Base-by-base conservation (phyloP, 2,113 vertebrate species). In the Casuarius casuarius region DNA sequence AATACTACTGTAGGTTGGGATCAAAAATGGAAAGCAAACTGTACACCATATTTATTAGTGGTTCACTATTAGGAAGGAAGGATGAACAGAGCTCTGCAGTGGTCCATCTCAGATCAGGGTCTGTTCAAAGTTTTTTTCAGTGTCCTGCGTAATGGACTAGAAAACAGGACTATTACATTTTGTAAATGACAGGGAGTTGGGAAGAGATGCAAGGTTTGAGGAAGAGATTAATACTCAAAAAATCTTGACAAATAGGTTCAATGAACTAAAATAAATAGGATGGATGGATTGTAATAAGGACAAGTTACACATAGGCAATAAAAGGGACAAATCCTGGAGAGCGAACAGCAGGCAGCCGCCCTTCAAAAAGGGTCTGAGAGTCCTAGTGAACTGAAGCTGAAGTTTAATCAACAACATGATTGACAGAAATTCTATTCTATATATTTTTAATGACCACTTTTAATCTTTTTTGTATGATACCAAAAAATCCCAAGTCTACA, bases 131-230 rank as follows among this genome's bases (percentile, higher is more conserved):
- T 52, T 89, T 90, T 86, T 61, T n/a, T 44, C 49, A 48, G 26
- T 84, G 51, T 77, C 61, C 23, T 59, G 7, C 66, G 22, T 18
- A 83, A 76, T 19, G 49, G 81, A 46, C 65, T 67, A 71, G 77
- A 84, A 96, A 89, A 75, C 46, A 91, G 42, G 62, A 44, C 42
- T 76, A 44, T 83, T 85, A 88, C 71, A 67, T 92, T 85, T 95
- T 79, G 29, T 7, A 91, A 62, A 87, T 68, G 62, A 48, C 22
- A 10, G 25, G 46, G 44, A 91, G 18, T n/a, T 85, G 38, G 91
- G 70, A 84, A 81, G n/a, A 49, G 16, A 58, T 73, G 38, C n/a
- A 79, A 88, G 73, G 31, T 9, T 70, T 95, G 80, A 89, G 29
- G 61, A 76, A 83, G 22, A 29, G 11, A 63, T 49, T 80, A 90